Evolutionary conservation across 2,888 invertebrate species (phyloP).

Genomic region (Pyrochroa serraticornis): DNA sequence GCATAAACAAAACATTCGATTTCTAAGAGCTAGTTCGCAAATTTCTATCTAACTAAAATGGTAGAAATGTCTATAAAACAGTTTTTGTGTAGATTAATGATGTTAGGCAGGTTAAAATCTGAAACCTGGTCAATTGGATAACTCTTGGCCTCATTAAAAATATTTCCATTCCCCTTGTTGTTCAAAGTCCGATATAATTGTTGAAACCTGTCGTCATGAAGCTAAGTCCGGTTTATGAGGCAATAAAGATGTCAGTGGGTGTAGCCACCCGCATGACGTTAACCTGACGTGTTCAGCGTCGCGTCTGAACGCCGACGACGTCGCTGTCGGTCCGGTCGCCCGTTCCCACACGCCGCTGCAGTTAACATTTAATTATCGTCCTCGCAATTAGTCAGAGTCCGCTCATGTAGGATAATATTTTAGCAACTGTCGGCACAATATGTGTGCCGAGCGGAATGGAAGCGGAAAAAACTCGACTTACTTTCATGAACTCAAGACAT

Average conservation of each 20-base stretch:
- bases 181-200: slow-evolving; percentile 12
- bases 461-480: not conserved
- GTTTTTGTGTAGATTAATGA: no score
- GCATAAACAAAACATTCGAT: no score
- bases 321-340: slow-evolving; percentile 31
- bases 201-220: slow-evolving; percentile 15
- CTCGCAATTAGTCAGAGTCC: slow-evolving; percentile 46
- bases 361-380: slow-evolving; percentile 49
- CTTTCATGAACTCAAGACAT: slow-evolving; percentile 7
- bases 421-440: slow-evolving; percentile 45
- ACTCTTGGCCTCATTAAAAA: no score
- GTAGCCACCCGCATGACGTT: slow-evolving; percentile 45
- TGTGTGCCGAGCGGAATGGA: slow-evolving; percentile 21
- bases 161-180: not conserved
- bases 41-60: no score
- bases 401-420: slow-evolving; percentile 45
- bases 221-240: slow-evolving; percentile 44
- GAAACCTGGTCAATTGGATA: no score
- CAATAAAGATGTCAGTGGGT: slow-evolving; percentile 48
- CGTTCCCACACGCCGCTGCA: slow-evolving; percentile 34
- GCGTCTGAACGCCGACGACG: slow-evolving; percentile 35
- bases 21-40: no score
- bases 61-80: no score
- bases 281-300: slow-evolving; percentile 48
- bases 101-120: no score